Percentiles rank a stretch among this genome's conserved stretches.
phyloP scores from a whole-genome alignment of 2,888 invertebrate species.

The Drosophila austrosaltans region DNA sequence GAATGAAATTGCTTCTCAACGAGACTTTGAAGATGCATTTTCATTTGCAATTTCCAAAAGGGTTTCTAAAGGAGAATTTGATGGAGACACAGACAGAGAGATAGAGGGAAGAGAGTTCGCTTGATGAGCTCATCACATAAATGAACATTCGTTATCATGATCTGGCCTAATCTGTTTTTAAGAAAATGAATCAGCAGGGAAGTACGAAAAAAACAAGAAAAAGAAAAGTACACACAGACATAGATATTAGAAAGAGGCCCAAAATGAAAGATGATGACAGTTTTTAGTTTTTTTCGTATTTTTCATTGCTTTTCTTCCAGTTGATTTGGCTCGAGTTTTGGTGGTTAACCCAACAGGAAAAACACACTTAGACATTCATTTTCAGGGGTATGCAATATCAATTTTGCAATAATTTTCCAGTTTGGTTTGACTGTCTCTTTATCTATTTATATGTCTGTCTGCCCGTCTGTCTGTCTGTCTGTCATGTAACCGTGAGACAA shows the following conservation, averaged over 20 bases:
- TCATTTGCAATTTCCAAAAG: conserved; percentile 64
- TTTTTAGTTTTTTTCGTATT: conserved; percentile 4
- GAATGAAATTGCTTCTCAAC: conserved; percentile 68
- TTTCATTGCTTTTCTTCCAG: conserved; percentile 19
- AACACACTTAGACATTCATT: conserved; percentile 15
- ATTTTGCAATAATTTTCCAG: conserved; percentile 16
- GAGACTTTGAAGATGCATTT: conserved; percentile 54
- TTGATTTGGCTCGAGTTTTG: conserved; percentile 38
- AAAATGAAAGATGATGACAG: conserved; percentile 45
- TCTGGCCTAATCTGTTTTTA: conserved; percentile 58
- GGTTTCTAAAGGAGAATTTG: conserved; percentile 26
- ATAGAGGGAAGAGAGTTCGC: not conserved
- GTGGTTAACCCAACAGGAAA: conserved; percentile 52
- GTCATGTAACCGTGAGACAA: conserved; percentile 54
- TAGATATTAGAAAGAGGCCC: conserved; percentile 28
- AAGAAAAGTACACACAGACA: not conserved
- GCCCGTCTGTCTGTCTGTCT: conserved; percentile 22
- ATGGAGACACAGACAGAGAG: not conserved
- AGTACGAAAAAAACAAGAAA: not conserved
- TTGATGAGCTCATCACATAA: conserved; percentile 71
- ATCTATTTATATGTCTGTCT: not conserved
- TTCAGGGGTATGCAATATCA: conserved; percentile 33
- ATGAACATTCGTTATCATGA: conserved; percentile 69
- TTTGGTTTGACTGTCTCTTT: not conserved
- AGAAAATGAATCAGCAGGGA: conserved; percentile 67